A percentile compares a stretch with the other conserved stretches of the same genome.
These are phyloP conservation scores for Heliconius sara DNA, from an alignment of 2,888 invertebrate species.

Conservation along the genomic window DNA sequence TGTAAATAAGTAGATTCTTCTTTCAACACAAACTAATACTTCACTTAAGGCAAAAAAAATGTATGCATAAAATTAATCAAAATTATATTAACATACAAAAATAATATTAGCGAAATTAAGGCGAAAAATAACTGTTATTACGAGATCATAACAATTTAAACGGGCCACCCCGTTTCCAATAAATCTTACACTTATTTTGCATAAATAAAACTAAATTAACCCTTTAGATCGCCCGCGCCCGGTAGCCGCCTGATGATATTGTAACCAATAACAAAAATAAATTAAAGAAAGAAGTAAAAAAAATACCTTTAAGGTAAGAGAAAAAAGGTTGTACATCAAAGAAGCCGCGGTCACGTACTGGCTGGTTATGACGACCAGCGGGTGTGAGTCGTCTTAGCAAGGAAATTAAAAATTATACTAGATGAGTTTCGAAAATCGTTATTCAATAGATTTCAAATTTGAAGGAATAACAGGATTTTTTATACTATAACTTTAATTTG, in stretches of 20 bases:
- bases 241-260: slow-evolving; percentile 81
- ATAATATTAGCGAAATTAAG: slow-evolving; percentile 24
- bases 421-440: slow-evolving; percentile 52
- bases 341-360: slow-evolving; percentile 81
- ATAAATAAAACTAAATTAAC: slow-evolving; percentile 82
- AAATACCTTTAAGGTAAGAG: slow-evolving; percentile 61
- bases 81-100: slow-evolving; percentile 21
- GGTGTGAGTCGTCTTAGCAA: slow-evolving; percentile 60
- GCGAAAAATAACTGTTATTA: slow-evolving; percentile 28
- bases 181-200: slow-evolving; percentile 80
- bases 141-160: slow-evolving; percentile 39
- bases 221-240: slow-evolving; percentile 78
- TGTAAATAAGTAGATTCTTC: too few relatives aligned
- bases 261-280: slow-evolving; percentile 80
- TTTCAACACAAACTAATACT: too few relatives aligned
- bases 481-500: neutral
- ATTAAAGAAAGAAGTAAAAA: slow-evolving; percentile 66
- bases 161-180: slow-evolving; percentile 63
- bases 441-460: slow-evolving; percentile 46
- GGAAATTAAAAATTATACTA: slow-evolving; percentile 75
- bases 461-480: neutral
- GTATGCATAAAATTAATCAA: neutral
- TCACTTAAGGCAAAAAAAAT: too few relatives aligned
- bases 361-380: slow-evolving; percentile 79
- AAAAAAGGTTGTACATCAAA: slow-evolving; percentile 76